Base-by-base conservation (phyloP, 2,113 vertebrate genomes). In the Natator depressus region DNA sequence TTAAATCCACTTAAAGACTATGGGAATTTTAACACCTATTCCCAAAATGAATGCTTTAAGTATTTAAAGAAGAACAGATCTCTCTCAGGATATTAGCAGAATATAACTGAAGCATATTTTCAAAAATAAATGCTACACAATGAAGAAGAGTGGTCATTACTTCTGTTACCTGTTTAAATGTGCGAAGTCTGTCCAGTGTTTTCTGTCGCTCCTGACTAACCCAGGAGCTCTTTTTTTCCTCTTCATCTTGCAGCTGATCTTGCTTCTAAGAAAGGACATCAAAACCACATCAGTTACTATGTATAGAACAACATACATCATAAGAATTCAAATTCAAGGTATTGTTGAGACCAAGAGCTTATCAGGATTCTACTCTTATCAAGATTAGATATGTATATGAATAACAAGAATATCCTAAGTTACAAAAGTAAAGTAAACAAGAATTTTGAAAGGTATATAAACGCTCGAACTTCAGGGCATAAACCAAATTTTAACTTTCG, bases 171-270 rank as follows among this genome's bases (percentile, higher is more conserved):
- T 99, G 99, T 97, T 99, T 99, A 97, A 99, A 99, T 80, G 98
- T 99, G 91, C 99, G 99, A 46, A 99, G 99, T 96, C 99, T 97
- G 93, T 99, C 99, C 97, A 99, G 97, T 10, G 99, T 99, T 96
- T 98, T 99, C 98, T 99, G 99, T 65, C 99, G 98, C 80, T 99
- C 99, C 95, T 99, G 99, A 96, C 99, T 99, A 97, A 99, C 98
- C 97, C 98, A 98, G 82, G 98, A 98, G 55, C 97, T 99, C 94
- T 97, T 99, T 96, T 96, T 98, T 89, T 98, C 99, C 89, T 99
- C 99, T 88, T 99, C 99, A 22, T 99, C 99, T 91, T 99, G 99
- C 93, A 99, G 96, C 1, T 98, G 98, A 57, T 98, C 98, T 96
- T 97, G 97, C 81, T 97, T 98, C 98, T 99, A 89, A 88, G 90